These are phyloP conservation scores for Philhelius pedissequus DNA, from an alignment of 2,888 invertebrate species.

Conservation along the genomic window DNA sequence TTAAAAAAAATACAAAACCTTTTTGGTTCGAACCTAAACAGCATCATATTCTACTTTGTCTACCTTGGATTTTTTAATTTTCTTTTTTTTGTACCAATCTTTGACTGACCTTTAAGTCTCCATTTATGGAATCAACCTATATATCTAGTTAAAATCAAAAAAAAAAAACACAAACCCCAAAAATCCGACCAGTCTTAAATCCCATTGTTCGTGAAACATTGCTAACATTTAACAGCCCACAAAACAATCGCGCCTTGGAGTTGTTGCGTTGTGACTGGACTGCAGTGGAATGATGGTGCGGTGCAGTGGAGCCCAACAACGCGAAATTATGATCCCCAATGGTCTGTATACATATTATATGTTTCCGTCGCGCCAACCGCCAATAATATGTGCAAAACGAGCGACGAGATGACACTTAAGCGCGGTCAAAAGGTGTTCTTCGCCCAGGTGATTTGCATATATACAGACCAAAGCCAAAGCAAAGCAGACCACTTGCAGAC, in stretches of 20 bases:
- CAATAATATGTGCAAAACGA: constrained; percentile 3
- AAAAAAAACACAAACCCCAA: constrained; percentile 6
- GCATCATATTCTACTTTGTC: too few species aligned
- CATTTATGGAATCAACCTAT: not conserved
- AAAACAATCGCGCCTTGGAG: constrained; percentile 39
- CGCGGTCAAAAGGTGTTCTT: constrained; percentile 64
- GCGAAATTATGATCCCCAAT: constrained; percentile 62
- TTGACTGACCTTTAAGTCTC: not conserved
- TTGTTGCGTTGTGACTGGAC: too few species aligned
- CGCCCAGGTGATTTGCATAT: constrained; percentile 61
- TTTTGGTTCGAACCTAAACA: too few species aligned
- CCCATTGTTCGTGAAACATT: constrained; percentile 38
- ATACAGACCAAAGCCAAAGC: not conserved
- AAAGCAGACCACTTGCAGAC: constrained; percentile 57
- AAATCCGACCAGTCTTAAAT: constrained; percentile 7
- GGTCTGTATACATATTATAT: constrained; percentile 8
- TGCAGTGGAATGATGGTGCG: too few species aligned
- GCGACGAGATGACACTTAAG: constrained; percentile 58
- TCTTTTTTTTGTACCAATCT: not conserved
- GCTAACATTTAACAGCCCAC: constrained; percentile 38
- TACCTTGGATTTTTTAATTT: too few species aligned
- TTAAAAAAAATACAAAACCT: too few species aligned
- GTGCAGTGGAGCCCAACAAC: not conserved
- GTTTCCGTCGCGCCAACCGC: constrained; percentile 6
- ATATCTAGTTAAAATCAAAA: not conserved